Base-by-base conservation (phyloP, 2,113 vertebrate genomes). In the Thamnaconus septentrionalis region DNA sequence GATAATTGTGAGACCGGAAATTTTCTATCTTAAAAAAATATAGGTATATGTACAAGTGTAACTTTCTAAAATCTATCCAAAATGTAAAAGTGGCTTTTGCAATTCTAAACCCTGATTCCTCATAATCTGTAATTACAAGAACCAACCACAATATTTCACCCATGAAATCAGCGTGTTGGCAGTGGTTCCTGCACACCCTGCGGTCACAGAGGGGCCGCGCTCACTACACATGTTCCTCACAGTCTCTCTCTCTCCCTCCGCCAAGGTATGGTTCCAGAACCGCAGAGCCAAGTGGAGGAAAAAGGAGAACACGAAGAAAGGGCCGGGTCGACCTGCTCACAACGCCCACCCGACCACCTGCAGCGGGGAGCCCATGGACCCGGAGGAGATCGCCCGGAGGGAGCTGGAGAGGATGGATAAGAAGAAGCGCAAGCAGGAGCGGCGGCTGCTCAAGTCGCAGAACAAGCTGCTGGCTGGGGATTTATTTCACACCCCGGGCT, bases 231-330 rank as follows among this genome's bases (percentile, higher is more conserved):
- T 50, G 11, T 50, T 50, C 8, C 48, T 50, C 5, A n/a, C 6
- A n/a, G 5, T 4, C 7, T 6, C 11, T 10, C 48, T 8, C 9
- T 93, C 77, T 91, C 79, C 89, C 18, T 31, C 18, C 18, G 18
- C 18, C 18, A 31, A 99, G 97, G 97, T 98, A 31, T 99, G 97
- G 97, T 98, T 98, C 90, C 96, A 98, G 91, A 98, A 98, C 75
- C 97, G 97, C 72, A 93, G 97, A 80, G 97, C 97, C 77, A 99
- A 99, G 77, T 99, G 97, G 96, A 93, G 97, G 82, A 99, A 98
- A 91, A 99, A 99, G 81, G 97, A 99, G 56, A 99, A 99, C 89
- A 99, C 97, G 8, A 99, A 99, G 92, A 99, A 99, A 42, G 97
- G 97, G 54, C 96, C 97, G 0, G 97, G 97, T 68, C 88, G 97